Evolutionary conservation across 2,888 invertebrate genomes (phyloP).

Genomic region (Ametastegia equiseti): DNA sequence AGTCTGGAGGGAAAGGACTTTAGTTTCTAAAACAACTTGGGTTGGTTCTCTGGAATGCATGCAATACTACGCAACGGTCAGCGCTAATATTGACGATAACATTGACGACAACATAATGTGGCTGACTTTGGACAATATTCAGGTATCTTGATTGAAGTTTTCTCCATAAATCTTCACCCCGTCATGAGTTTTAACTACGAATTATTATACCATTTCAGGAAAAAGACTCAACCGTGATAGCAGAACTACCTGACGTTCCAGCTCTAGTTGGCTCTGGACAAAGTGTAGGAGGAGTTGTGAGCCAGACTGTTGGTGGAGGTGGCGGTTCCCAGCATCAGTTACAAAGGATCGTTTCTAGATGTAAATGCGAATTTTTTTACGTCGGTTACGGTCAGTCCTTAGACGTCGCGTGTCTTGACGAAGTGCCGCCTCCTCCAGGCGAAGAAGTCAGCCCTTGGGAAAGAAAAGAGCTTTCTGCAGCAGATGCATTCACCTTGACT

Average conservation of each 20-base stretch:
- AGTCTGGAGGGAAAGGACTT: constrained; percentile 90
- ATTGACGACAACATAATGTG: constrained; percentile 94
- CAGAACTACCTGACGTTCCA: constrained; percentile 90
- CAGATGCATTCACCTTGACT: constrained; percentile 98
- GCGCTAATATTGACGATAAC: constrained; percentile 79
- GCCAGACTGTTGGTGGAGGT: constrained; percentile 91
- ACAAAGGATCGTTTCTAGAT: constrained; percentile 97
- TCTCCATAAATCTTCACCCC: too few relatives aligned
- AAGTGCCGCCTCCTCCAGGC: constrained; percentile 84
- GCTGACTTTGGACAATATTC: constrained; percentile 96
- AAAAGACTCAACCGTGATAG: constrained; percentile 87
- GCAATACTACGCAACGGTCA: constrained; percentile 99
- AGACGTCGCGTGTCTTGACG: constrained; percentile 80
- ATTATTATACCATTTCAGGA: constrained; percentile 73
- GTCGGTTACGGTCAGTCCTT: constrained; percentile 92
- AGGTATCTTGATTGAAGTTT: constrained; percentile 72
- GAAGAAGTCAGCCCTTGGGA: constrained; percentile 88
- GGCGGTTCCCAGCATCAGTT: constrained; percentile 82
- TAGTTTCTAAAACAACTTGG: constrained; percentile 98
- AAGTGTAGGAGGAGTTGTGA: constrained; percentile 97
- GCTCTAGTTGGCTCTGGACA: constrained; percentile 96
- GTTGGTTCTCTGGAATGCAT: constrained; percentile 96
- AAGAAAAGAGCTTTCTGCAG: constrained; percentile 87
- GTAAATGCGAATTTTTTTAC: constrained; percentile 99
- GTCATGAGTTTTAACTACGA: too few relatives aligned